Base-by-base conservation (phyloP, 2,888 invertebrate genomes). In the Amaurobius ferox region DNA sequence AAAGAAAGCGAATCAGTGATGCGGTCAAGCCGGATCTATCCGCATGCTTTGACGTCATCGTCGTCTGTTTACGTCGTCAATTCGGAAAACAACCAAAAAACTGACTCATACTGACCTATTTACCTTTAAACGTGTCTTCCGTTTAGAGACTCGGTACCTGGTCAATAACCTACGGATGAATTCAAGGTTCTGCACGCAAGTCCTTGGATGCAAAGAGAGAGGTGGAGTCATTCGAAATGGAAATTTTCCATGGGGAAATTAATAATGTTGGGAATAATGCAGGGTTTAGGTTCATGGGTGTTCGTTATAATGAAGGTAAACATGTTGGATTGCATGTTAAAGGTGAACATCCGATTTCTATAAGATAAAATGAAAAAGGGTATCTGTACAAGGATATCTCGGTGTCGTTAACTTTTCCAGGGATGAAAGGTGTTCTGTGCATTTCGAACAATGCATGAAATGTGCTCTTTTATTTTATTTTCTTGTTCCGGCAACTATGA, bases 71-170 rank as follows among this genome's bases (percentile, higher is more conserved):
- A 79, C 79, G 79, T 72, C 71, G 64, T 19, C 26, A 16, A 29
- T 35, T 19, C 23, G 44, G 44, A 48, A 39, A 40, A 76, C 30
- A 44, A 19, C 71, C 7, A 79, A 79, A 79, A 79, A 79, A 40
- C 23, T 44, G 66, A 79, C 26, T 79, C 79, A 79, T 79, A 79
- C 79, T 79, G 79, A 79, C 79, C 79, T 72, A 79, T 48, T 77
- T 79, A 64, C 62, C 72, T 44, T 44, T 64, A 48, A 44, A 48
- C 79, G 44, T 55, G n/a, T 70, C 66, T 79, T 72, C 71, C 79
- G 70, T 40, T 68, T 19, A 26, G 32, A 26, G 30, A 29, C 28
- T 40, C 32, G 16, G 48, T 66, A 72, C 71, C 71, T 79, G 79
- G 79, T 79, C 79, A 79, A 66, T 72, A 44, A 79, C 70, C 79